Evolutionary conservation across 2,113 vertebrate species (phyloP).

Genomic region (Falcunculus frontatus): DNA sequence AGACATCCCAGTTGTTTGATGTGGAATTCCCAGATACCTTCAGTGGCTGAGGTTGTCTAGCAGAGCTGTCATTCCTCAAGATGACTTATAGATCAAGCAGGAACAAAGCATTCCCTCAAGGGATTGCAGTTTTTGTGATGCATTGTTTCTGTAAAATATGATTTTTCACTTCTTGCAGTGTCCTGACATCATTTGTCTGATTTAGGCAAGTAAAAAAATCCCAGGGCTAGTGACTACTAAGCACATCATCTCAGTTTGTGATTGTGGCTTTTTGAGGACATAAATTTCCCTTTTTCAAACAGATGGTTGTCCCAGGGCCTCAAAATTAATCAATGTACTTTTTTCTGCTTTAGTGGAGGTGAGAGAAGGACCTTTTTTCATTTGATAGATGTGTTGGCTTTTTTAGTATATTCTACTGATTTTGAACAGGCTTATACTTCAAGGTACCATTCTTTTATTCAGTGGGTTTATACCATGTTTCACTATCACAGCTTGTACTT

Average conservation of each 20-base stretch:
- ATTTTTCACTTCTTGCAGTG: background rate
- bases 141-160: background rate
- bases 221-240: background rate
- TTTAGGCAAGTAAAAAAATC: background rate
- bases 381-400: background rate
- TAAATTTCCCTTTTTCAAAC: background rate
- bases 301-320: background rate
- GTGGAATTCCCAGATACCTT: background rate
- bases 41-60: background rate
- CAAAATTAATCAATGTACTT: background rate
- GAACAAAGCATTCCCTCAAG: background rate
- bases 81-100: background rate
- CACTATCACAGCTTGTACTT: background rate
- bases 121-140: background rate
- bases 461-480: background rate
- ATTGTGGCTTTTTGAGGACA: background rate
- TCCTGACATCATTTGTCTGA: background rate
- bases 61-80: background rate
- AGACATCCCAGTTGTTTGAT: background rate
- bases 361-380: background rate
- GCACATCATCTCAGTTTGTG: background rate
- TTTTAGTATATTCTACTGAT: background rate
- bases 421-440: background rate
- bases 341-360: background rate
- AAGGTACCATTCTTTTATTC: background rate